These are phyloP conservation scores for Channa striata DNA, from an alignment of 2,797 vertebrate genomes.

Conservation along the genomic window DNA sequence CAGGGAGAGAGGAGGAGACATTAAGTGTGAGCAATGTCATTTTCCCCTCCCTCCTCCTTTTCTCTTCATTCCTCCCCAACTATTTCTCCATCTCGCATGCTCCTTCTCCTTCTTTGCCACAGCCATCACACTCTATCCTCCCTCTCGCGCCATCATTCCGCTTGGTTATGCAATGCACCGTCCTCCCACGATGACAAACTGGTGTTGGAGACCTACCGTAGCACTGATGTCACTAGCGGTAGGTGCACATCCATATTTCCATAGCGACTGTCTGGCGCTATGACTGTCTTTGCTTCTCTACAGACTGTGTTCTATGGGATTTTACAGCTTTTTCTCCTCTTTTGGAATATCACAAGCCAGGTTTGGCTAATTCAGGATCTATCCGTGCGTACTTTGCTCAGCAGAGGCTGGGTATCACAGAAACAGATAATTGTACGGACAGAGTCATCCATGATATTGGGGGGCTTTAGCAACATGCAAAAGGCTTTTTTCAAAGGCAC, in stretches of 20 bases:
- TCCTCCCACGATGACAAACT: slow-evolving; percentile 70
- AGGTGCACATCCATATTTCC: slow-evolving; percentile 50
- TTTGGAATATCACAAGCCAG: slow-evolving; percentile 63
- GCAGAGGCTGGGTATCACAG: slow-evolving; percentile 54
- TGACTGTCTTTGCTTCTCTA: slow-evolving; percentile 30
- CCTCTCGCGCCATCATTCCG: slow-evolving; percentile 69
- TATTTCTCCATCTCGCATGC: slow-evolving; percentile 34
- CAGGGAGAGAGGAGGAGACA: slow-evolving; percentile 68
- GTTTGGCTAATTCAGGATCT: slow-evolving; percentile 22
- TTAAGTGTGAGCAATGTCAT: slow-evolving; percentile 62
- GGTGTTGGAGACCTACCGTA: slow-evolving; percentile 64
- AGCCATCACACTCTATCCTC: slow-evolving; percentile 55
- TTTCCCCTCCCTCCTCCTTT: slow-evolving; percentile 45
- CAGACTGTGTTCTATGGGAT: slow-evolving; percentile 53
- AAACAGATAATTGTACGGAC: slow-evolving; percentile 59
- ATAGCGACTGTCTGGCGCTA: slow-evolving; percentile 31
- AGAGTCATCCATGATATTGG: slow-evolving; percentile 47
- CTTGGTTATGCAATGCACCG: slow-evolving; percentile 86
- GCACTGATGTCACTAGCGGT: slow-evolving; percentile 67
- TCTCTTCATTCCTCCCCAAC: slow-evolving; percentile 22
- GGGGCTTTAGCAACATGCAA: slow-evolving; percentile 47
- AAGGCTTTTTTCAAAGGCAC: slow-evolving; percentile 55
- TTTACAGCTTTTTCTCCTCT: slow-evolving; percentile 39
- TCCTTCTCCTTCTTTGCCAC: slow-evolving; percentile 61
- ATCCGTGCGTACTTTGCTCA: slow-evolving; percentile 52